These are phyloP conservation scores for Megalopta genalis DNA, from an alignment of 1,140 invertebrate genomes.

Conservation along the genomic window DNA sequence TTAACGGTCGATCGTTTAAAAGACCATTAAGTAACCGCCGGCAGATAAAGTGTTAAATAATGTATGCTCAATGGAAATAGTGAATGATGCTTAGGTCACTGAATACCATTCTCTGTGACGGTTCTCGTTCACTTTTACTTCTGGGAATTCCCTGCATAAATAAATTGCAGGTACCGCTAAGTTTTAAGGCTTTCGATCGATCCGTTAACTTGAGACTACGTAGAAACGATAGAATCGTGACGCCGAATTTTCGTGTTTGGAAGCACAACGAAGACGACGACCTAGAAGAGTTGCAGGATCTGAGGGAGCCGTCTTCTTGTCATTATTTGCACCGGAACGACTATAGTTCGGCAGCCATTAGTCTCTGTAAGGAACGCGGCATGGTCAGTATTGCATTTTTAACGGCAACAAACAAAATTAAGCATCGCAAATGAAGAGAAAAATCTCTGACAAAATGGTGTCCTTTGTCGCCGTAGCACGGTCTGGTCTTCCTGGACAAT, in stretches of 20 bases:
- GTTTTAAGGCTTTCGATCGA: constrained; percentile 71
- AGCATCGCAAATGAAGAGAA: too few species aligned
- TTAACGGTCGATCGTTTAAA: too few species aligned
- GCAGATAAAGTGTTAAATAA: too few species aligned
- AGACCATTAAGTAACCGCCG: too few species aligned
- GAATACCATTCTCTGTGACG: too few species aligned
- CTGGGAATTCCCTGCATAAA: too few species aligned
- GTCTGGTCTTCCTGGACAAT: constrained; percentile 84
- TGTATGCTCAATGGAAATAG: too few species aligned
- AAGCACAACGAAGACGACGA: constrained; percentile 68
- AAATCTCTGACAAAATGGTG: background rate
- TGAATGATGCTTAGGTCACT: too few species aligned
- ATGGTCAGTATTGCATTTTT: constrained; percentile 73
- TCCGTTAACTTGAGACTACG: constrained; percentile 75
- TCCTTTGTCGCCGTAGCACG: constrained; percentile 76
- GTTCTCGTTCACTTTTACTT: too few species aligned
- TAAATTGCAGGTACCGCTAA: constrained; percentile 69
- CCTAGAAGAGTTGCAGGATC: constrained; percentile 59
- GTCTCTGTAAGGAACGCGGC: constrained; percentile 77
- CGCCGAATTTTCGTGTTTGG: constrained; percentile 78
- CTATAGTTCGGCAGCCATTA: constrained; percentile 79
- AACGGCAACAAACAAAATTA: too few species aligned
- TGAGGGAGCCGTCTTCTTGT: constrained; percentile 71
- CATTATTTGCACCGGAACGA: constrained; percentile 80
- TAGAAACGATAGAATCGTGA: constrained; percentile 78